Evolutionary conservation across 2,888 invertebrate species (phyloP).

Genomic region (Cantharis lateralis): DNA sequence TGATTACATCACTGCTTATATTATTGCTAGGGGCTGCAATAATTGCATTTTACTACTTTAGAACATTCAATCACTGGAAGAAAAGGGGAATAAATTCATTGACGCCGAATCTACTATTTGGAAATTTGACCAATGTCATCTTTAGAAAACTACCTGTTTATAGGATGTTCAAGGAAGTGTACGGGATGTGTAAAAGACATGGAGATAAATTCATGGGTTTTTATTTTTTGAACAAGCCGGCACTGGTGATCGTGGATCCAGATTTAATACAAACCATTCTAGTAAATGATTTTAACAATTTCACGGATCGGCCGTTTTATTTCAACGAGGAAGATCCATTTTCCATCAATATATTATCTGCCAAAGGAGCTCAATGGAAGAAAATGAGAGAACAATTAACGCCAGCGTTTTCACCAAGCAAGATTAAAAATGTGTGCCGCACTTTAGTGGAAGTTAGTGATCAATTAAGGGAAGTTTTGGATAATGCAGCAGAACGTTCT

Average conservation of each 20-base stretch:
- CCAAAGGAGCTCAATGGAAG: conserved; percentile 58
- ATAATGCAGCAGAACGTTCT: conserved; percentile 8
- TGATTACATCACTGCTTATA: too few species aligned
- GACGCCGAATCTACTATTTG: neutral
- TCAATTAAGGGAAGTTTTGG: conserved; percentile 38
- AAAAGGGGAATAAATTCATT: neutral
- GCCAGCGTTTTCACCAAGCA: conserved; percentile 59
- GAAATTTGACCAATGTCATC: neutral
- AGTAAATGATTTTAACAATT: neutral
- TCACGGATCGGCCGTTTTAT: conserved; percentile 46
- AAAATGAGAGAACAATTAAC: conserved; percentile 56
- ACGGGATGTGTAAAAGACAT: neutral
- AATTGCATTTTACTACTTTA: neutral
- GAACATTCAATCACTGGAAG: neutral
- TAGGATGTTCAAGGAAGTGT: neutral
- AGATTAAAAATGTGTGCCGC: conserved; percentile 57
- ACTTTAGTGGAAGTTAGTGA: conserved; percentile 51
- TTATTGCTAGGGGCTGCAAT: too few species aligned
- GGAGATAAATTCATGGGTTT: neutral
- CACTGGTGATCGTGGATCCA: neutral
- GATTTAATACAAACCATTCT: neutral
- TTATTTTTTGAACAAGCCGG: neutral
- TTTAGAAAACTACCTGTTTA: neutral
- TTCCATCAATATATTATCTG: conserved; percentile 48
- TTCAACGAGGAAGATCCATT: conserved; percentile 52